phyloP scores from a whole-genome alignment of 2,113 vertebrate genomes.

The Microcebus murinus region DNA sequence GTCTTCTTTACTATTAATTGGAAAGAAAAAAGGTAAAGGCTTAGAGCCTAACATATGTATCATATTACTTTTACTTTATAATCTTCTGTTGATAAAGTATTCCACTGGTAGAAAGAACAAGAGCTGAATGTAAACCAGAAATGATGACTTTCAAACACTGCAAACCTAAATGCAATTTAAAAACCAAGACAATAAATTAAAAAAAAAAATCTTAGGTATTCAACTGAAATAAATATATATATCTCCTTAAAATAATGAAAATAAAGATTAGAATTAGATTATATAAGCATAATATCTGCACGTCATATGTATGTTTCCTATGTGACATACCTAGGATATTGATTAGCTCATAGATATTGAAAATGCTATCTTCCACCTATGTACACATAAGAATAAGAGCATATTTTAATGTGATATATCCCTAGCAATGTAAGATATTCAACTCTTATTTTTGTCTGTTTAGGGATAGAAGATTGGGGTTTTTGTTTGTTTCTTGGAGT shows the following conservation, averaged over 20 bases:
- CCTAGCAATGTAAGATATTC: neutral
- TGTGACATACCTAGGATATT: neutral
- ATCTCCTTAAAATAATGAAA: neutral
- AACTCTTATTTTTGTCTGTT: neutral
- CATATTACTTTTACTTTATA: constrained; percentile 1
- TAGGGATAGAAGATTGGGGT: neutral
- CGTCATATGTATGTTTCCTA: neutral
- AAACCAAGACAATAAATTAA: neutral
- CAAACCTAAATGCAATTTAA: neutral
- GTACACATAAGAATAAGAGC: neutral
- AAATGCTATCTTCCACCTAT: neutral
- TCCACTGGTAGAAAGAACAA: neutral
- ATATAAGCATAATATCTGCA: neutral
- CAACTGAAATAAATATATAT: neutral
- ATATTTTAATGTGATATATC: neutral
- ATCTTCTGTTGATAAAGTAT: neutral
- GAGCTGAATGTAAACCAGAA: constrained; percentile 17
- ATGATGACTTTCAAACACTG: neutral
- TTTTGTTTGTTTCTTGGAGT: neutral
- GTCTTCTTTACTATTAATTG: neutral
- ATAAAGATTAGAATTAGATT: neutral
- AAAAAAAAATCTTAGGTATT: neutral
- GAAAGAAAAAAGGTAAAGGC: neutral
- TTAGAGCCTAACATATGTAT: neutral
- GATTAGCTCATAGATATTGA: neutral